A percentile compares a stretch with the other conserved stretches of the same genome.
Conservation (phyloP, 2,797 vertebrate species). For the Labroides dimidiatus region DNA sequence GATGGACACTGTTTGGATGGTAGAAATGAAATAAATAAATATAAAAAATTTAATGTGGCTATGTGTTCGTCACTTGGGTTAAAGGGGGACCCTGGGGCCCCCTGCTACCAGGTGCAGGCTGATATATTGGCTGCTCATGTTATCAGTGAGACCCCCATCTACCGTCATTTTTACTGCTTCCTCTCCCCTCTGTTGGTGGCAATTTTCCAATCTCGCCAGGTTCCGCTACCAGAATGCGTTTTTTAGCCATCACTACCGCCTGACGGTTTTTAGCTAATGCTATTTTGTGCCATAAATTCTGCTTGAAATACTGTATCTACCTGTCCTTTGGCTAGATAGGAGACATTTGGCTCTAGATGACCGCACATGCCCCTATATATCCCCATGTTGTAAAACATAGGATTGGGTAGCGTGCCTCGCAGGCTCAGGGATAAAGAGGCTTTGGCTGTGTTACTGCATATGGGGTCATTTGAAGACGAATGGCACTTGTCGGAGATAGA, state of each 20-base stretch:
- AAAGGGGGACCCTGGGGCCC: conserved; percentile 71
- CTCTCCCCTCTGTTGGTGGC: conserved; percentile 70
- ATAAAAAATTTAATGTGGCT: conserved; percentile 44
- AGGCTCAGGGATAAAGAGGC: conserved; percentile 69
- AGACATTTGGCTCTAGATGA: conserved; percentile 83
- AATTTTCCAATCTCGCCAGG: conserved; percentile 85
- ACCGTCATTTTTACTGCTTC: conserved; percentile 81
- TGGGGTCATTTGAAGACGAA: conserved; percentile 76
- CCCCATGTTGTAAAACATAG: conserved; percentile 81
- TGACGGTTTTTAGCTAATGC: conserved; percentile 85
- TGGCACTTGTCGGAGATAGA: conserved; percentile 61
- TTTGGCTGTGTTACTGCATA: conserved; percentile 69
- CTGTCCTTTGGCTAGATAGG: conserved; percentile 78
- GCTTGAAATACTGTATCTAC: conserved; percentile 83
- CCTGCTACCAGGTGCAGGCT: conserved; percentile 74
- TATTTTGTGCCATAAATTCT: conserved; percentile 85
- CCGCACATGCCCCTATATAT: conserved; percentile 83
- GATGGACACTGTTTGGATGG: conserved; percentile 90
- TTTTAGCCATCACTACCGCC: conserved; percentile 74
- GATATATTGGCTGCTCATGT: conserved; percentile 90
- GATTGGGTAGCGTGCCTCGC: conserved; percentile 68
- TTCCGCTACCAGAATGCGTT: conserved; percentile 79
- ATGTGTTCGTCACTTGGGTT: conserved; percentile 69
- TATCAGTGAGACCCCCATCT: conserved; percentile 75
- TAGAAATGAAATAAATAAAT: conserved; percentile 85